Percentiles rank a stretch among this genome's conserved stretches.
phyloP scores from a whole-genome alignment of 2,113 vertebrate genomes.

The Cephalopholis sonnerati region DNA sequence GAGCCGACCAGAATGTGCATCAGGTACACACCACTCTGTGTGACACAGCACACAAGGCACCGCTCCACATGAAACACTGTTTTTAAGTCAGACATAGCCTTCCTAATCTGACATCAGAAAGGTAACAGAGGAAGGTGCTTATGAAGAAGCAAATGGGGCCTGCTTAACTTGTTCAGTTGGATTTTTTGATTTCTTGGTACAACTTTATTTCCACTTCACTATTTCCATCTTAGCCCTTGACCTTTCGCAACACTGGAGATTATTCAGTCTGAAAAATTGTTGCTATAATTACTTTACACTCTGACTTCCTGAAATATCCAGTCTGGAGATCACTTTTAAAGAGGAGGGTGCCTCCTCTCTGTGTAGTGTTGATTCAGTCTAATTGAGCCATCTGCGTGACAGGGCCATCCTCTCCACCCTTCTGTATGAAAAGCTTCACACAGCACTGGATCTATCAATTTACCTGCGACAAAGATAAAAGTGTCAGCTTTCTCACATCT shows the following conservation, averaged over 20 bases:
- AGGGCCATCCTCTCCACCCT: background rate
- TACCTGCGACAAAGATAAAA: constrained; percentile 50
- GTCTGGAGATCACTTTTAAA: background rate
- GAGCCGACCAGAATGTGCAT: too few species aligned
- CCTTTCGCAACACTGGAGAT: background rate
- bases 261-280: background rate
- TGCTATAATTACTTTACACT: background rate
- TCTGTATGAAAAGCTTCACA: constrained; percentile 17
- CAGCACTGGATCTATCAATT: constrained; percentile 25
- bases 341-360: background rate
- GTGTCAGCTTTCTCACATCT: constrained; percentile 22
- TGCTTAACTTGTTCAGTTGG: too few species aligned
- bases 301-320: background rate
- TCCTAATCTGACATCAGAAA: background rate
- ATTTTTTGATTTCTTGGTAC: constrained; percentile 8
- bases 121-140: too few species aligned
- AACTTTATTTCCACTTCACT: background rate
- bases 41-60: too few species aligned
- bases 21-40: too few species aligned
- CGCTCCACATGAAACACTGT: too few species aligned
- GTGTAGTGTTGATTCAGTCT: constrained; percentile 1
- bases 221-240: constrained; percentile 1
- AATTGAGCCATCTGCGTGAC: constrained; percentile 11
- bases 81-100: too few species aligned
- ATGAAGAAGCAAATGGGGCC: too few species aligned